Percentiles rank a stretch among this genome's conserved stretches.
Conservation (phyloP, 2,113 vertebrate genomes). For the Notiomystis cincta region DNA sequence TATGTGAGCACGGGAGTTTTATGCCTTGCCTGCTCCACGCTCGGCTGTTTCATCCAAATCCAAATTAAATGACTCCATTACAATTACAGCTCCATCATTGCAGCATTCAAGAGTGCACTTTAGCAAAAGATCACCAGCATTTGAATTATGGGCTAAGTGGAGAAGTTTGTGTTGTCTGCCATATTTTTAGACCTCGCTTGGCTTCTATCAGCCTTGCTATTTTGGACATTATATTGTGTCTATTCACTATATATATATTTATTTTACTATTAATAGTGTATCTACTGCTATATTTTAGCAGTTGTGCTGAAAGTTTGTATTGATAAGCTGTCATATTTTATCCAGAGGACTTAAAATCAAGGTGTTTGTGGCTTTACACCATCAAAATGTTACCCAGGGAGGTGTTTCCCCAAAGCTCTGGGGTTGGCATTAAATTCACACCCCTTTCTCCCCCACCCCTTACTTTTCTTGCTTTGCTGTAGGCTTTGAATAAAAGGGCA, state of each 20-base stretch:
- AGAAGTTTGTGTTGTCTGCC: not conserved
- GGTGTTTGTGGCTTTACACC: not conserved
- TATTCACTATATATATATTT: not conserved
- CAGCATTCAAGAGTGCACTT: not conserved
- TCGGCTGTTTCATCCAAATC: not conserved
- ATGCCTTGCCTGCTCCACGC: not conserved
- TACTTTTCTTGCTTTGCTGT: not conserved
- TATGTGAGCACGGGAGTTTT: not conserved
- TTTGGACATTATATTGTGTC: not conserved
- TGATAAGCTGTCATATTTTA: not conserved
- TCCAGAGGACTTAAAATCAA: not conserved
- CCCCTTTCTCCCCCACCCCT: not conserved
- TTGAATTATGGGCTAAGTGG: constrained; percentile 10
- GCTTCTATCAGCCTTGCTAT: not conserved
- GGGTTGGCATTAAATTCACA: accelerated
- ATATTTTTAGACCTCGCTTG: not conserved
- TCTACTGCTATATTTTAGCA: not conserved
- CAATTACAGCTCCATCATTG: constrained; percentile 10
- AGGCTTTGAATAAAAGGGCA: not conserved
- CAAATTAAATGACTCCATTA: constrained; percentile 54
- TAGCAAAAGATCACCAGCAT: not conserved
- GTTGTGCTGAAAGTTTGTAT: not conserved
- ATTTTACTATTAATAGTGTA: not conserved
- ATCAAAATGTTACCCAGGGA: not conserved
- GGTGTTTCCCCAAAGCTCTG: not conserved